Percentiles rank a stretch among this genome's conserved stretches.
Evolutionary conservation across 2,113 vertebrate species (phyloP).

Genomic region (Gallinago paraguaiae): DNA sequence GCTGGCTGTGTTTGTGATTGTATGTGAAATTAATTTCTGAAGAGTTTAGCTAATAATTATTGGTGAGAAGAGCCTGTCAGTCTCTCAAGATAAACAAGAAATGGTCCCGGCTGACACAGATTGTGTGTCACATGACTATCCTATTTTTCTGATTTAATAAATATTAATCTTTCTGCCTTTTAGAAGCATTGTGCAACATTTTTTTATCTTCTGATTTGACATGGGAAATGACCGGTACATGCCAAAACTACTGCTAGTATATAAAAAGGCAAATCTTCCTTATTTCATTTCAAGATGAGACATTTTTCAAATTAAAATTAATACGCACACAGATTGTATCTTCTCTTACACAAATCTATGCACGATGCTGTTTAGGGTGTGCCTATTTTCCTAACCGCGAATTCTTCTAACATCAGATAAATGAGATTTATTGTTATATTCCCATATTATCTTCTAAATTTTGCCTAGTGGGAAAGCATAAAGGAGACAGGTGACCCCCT

Average conservation of each 20-base stretch:
- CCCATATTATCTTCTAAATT: constrained; percentile 41
- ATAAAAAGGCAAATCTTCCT: constrained; percentile 42
- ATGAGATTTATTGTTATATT: constrained; percentile 33
- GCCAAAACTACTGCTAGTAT: constrained; percentile 11
- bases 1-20: background rate
- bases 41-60: constrained; percentile 12
- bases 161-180: constrained; percentile 2
- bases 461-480: constrained; percentile 14
- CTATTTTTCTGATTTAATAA: constrained; percentile 35
- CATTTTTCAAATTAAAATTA: constrained; percentile 56
- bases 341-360: constrained; percentile 21
- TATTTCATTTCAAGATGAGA: constrained; percentile 43
- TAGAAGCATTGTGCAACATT: background rate
- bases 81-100: constrained; percentile 1
- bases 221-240: background rate
- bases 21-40: constrained; percentile 26
- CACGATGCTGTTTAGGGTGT: constrained; percentile 40
- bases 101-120: background rate
- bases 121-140: background rate
- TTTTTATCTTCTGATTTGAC: background rate
- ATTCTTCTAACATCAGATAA: constrained; percentile 57
- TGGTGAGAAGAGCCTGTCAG: background rate
- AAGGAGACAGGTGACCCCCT: constrained; percentile 39
- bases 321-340: constrained; percentile 36
- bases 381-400: background rate